These are phyloP conservation scores for Syngnathus typhle DNA, from an alignment of 2,113 vertebrate genomes.

Conservation along the genomic window DNA sequence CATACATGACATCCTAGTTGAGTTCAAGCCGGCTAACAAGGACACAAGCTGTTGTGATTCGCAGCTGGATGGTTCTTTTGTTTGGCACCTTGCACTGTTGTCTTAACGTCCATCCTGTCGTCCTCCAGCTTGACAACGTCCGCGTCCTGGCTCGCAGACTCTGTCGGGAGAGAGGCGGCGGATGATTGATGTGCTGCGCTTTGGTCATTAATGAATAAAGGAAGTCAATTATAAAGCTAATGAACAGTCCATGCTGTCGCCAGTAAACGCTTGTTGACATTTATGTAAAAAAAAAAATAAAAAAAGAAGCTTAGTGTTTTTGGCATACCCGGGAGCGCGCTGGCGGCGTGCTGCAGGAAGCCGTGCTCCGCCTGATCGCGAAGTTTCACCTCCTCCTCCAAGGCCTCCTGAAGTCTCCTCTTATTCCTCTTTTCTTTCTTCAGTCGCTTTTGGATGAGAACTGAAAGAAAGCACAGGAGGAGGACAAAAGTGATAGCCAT, in stretches of 20 bases:
- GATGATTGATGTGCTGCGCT: constrained; percentile 61
- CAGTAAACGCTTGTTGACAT: constrained; percentile 36
- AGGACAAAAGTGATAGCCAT: neutral
- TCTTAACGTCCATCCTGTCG: constrained; percentile 91
- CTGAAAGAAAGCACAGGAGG: constrained; percentile 24
- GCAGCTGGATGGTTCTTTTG: constrained; percentile 43
- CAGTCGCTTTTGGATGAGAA: constrained; percentile 67
- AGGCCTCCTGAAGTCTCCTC: constrained; percentile 66
- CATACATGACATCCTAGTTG: neutral
- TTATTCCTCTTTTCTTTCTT: constrained; percentile 70
- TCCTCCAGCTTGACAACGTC: constrained; percentile 86
- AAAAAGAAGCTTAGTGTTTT: constrained; percentile 15
- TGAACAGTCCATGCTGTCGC: constrained; percentile 43
- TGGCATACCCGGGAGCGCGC: constrained; percentile 51
- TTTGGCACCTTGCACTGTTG: constrained; percentile 95
- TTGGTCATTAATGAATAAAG: constrained; percentile 62
- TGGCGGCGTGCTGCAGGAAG: constrained; percentile 53
- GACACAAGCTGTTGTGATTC: neutral
- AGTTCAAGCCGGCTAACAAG: neutral
- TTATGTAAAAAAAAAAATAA: constrained; percentile 27
- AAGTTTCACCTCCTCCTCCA: constrained; percentile 68
- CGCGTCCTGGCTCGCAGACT: constrained; percentile 90
- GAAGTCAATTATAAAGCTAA: constrained; percentile 58
- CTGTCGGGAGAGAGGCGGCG: constrained; percentile 81
- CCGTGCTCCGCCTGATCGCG: constrained; percentile 67